Base-by-base conservation (phyloP, 2,888 invertebrate species). In the Chalcis sispes region DNA sequence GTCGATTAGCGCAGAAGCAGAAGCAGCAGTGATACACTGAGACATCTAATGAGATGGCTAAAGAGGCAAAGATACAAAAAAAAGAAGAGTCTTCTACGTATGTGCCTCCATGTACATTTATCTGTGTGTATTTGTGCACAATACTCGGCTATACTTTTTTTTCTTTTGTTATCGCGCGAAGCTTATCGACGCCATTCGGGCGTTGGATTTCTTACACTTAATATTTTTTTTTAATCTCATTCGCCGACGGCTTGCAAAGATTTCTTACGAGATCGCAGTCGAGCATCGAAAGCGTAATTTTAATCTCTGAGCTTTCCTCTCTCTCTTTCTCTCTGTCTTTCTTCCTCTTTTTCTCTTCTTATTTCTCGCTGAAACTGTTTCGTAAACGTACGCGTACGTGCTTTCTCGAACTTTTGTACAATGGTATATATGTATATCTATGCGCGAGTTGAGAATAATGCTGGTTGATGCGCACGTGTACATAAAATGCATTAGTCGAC, bases 1-100 rank as follows among this genome's bases (percentile, higher is more conserved):
- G 77, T 77, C 61, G 62, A 77, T 77, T 77, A 67, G 66, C 40
- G 66, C 77, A 58, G 46, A 50, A 62, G 73, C 59, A 72, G 73
- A 52, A 20, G 27, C 50, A n/a, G n/a, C n/a, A n/a, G n/a, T n/a
- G n/a, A n/a, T n/a, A n/a, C n/a, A n/a, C n/a, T 59, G 29, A 61
- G 66, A 73, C 32, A 66, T 42, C 36, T 50, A 66, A 67, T 25
- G 20, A n/a, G 29, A 0, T 32, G 27, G 29, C 46, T 4, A 7
- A 23, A 20, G 1, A 8, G 42, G 15, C 36, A 32, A 42, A 59
- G 46, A 36, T n/a, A 23, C 1, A 48, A 20, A 20, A 10, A 54
- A 40, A 50, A n/a, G 54, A 40, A 42, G 20, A 50, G 48, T 4
- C 46, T 8, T 13, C 7, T 7, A 20, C 2, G 18, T 50, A 18